Evolutionary conservation across 2,113 vertebrate genomes (phyloP), one percentile per base, ranked within the genome.

Genomic region (Phaethornis superciliosus): DNA sequence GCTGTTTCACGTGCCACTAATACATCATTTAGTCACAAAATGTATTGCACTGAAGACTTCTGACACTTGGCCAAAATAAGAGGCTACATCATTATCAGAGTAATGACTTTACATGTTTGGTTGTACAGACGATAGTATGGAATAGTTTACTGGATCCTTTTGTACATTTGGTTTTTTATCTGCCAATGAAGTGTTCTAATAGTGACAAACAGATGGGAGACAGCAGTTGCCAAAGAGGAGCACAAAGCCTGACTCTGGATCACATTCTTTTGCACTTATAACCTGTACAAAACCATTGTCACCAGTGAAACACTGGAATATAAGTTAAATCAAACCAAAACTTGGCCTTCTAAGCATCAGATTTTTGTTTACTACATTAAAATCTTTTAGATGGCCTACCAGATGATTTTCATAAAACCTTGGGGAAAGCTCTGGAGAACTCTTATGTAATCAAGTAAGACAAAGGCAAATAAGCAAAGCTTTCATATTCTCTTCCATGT

Each of bases 121-220:
- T 78, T 88, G 69, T 75, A 49, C 71, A 80, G 90, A 67, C 2
- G 37, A 42, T 71, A 91, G 79, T 51, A 80, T 92, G 84, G 94
- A 95, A 93, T 69, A 79, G 82, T 91, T 96, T 96, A 91, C 20
- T 42, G 71, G 70, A 90, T 91, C 68, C 80, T 90, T 94, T 86
- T 85, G 65, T 78, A 67, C 82, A 55, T 94, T 89, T 93, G 91
- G 87, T 30, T 83, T 95, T 89, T 94, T 82, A 93, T 95, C 83
- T 95, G 78, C 91, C 91, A 94, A 17, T n/a, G 58, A 82, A 87
- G 88, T 58, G 60, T 80, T 95, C 55, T 81, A 81, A 86, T 80
- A 81, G 78, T 70, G 81, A 93, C 91, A 89, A 88, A 82, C 96
- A 96, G 96, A 96, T 97, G 91, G 89, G 89, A 88, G 47, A 46